Conservation (phyloP, 2,888 invertebrate species). For the Ceriagrion tenellum region DNA sequence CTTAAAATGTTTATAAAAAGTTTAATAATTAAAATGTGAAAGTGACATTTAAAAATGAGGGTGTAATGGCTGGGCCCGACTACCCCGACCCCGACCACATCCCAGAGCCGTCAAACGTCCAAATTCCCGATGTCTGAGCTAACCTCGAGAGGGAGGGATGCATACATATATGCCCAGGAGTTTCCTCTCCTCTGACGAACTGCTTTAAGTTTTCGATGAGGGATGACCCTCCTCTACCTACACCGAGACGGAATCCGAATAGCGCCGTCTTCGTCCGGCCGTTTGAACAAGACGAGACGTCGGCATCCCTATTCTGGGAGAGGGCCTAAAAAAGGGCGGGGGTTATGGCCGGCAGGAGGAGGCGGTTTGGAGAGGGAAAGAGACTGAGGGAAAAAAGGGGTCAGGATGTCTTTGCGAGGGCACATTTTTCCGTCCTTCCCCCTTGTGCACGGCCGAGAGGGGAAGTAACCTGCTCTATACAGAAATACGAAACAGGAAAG, state of each 20-base stretch:
- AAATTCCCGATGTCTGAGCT: neutral
- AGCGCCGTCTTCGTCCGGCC: neutral
- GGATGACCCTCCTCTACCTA: neutral
- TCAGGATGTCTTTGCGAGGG: too few relatives aligned
- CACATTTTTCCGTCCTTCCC: neutral
- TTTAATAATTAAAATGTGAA: too few relatives aligned
- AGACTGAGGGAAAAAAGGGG: neutral
- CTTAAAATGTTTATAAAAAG: too few relatives aligned
- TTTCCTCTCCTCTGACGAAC: neutral
- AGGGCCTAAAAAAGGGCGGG: neutral
- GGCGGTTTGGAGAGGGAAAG: neutral
- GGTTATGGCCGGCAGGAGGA: too few relatives aligned
- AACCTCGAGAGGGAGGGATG: neutral
- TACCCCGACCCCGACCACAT: too few relatives aligned
- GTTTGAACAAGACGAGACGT: neutral
- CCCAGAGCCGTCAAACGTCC: neutral
- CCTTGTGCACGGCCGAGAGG: neutral
- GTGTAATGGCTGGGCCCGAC: too few relatives aligned
- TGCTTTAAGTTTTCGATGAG: neutral
- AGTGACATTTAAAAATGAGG: too few relatives aligned
- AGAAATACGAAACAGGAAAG: neutral
- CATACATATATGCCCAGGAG: too few relatives aligned
- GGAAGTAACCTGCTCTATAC: neutral
- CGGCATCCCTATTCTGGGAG: neutral
- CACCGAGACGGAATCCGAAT: neutral